Evolutionary conservation across 1,140 invertebrate genomes (phyloP).

Genomic region (Himalopsyche phryganea): DNA sequence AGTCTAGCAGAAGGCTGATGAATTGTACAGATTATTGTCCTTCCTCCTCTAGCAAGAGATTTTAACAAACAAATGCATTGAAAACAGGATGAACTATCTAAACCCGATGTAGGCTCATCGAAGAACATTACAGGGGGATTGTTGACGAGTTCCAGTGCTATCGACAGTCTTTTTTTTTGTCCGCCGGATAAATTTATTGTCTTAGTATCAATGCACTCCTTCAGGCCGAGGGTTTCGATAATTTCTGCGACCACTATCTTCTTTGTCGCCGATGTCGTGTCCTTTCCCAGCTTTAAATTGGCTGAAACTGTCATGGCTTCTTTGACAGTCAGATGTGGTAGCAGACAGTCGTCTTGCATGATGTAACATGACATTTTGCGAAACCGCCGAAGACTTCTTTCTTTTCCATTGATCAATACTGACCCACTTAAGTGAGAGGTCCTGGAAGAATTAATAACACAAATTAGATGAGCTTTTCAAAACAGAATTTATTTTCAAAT

Average conservation of each 20-base stretch:
- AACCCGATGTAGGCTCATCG: constrained; percentile 94
- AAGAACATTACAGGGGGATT: constrained; percentile 97
- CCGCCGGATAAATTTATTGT: constrained; percentile 85
- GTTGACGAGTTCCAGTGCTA: constrained; percentile 80
- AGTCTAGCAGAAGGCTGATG: constrained; percentile 94
- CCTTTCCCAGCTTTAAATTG: constrained; percentile 86
- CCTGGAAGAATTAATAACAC: constrained; percentile 55
- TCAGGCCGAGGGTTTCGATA: constrained; percentile 70
- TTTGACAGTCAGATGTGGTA: constrained; percentile 81
- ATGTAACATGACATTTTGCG: constrained; percentile 93
- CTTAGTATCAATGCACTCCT: constrained; percentile 73
- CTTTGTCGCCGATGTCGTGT: constrained; percentile 69
- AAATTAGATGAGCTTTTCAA: constrained; percentile 1
- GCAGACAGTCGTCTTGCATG: constrained; percentile 92
- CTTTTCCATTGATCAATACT: constrained; percentile 81
- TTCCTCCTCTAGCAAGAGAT: constrained; percentile 72
- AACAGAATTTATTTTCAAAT: not conserved
- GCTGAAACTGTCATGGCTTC: constrained; percentile 90
- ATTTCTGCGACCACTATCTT: constrained; percentile 80
- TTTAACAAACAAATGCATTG: constrained; percentile 84
- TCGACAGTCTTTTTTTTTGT: constrained; percentile 87
- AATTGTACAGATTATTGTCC: constrained; percentile 94
- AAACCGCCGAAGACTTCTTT: constrained; percentile 80
- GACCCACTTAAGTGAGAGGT: constrained; percentile 72
- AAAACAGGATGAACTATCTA: constrained; percentile 90